A percentile compares a stretch with the other conserved stretches of the same genome.
Evolutionary conservation across 1,140 invertebrate genomes (phyloP).

Genomic region (Drosophila repleta): DNA sequence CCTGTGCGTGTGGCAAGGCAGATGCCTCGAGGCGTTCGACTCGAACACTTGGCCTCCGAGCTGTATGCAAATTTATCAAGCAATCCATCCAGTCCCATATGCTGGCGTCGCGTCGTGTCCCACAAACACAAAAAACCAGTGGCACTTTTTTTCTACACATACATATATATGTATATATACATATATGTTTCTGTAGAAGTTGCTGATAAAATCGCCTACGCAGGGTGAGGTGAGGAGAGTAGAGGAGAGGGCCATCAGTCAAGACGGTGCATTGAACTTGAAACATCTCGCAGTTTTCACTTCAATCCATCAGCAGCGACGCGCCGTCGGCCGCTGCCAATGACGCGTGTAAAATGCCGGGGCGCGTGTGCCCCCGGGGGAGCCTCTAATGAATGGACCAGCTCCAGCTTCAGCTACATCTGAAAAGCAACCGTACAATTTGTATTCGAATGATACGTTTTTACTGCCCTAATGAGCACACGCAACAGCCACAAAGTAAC

Average conservation of each 20-base stretch:
- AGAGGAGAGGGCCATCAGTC: constrained; percentile 13
- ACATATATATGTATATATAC: too few species aligned
- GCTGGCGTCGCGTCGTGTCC: constrained; percentile 39
- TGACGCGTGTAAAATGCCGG: constrained; percentile 41
- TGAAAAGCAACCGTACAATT: constrained; percentile 54
- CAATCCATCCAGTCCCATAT: constrained; percentile 28
- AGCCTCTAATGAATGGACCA: constrained; percentile 60
- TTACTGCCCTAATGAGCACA: constrained; percentile 34
- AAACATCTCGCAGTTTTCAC: constrained; percentile 43
- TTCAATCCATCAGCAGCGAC: constrained; percentile 41
- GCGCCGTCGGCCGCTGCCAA: constrained; percentile 23
- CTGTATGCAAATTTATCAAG: constrained; percentile 76
- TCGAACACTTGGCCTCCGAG: constrained; percentile 38
- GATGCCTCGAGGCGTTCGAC: constrained; percentile 28
- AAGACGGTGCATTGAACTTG: constrained; percentile 65
- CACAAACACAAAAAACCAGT: constrained; percentile 78
- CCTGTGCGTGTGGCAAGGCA: constrained; percentile 31
- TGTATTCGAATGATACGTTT: constrained; percentile 49
- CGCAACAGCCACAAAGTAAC: constrained; percentile 4
- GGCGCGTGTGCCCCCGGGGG: constrained; percentile 62
- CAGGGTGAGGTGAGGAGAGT: neutral
- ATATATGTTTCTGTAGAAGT: constrained; percentile 12
- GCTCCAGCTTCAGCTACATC: constrained; percentile 21
- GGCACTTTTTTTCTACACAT: constrained; percentile 45
- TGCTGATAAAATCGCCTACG: constrained; percentile 27